Evolutionary conservation across 2,797 vertebrate species (phyloP), one percentile per base, ranked within the genome.

Genomic region (Alcedo atthis): DNA sequence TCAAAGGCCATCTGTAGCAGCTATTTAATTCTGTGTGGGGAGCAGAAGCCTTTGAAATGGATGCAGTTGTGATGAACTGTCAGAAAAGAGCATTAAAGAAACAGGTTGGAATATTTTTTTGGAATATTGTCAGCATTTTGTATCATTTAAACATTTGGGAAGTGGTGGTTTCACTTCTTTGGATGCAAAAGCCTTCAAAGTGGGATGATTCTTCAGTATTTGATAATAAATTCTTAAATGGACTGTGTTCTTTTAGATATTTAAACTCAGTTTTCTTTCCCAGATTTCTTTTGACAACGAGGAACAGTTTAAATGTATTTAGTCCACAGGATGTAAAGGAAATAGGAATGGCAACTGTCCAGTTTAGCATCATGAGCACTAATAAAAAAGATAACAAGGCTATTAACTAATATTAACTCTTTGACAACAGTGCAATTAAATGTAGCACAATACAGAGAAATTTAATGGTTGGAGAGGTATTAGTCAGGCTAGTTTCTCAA

Each of bases 11-110:
- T 93, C 91, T 80, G 92, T 80, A 85, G 68, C 83, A 94, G 75
- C 81, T 96, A 15, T 89, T 96, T 92, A 91, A 91, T 91, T 91
- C 90, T 94, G 66, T 92, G 78, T 62, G 58, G 85, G 85, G 88
- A 95, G 66, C 30, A 92, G 71, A 92, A 93, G 75, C 87, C 81
- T 96, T 96, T 96, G 95, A 96, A 94, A 94, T 88, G 43, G 70
- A 80, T 92, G 67, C 42, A 81, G 57, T 95, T 91, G 37, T 91
- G 88, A 75, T 91, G 88, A 88, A 87, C 81, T 75, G 83, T 91
- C 78, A 90, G 69, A 85, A 82, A 90, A 48, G 33, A 92, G 54
- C 54, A 80, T 86, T 92, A 91, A 94, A 91, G 78, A 84, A 87
- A 61, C 83, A 78, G 63, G 93, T 93, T 93, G 89, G 87, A 90